Percentiles rank a stretch among this genome's conserved stretches.
These are phyloP conservation scores for Drosophila sp. DNA, from an alignment of 1,140 invertebrate species.

Conservation along the genomic window DNA sequence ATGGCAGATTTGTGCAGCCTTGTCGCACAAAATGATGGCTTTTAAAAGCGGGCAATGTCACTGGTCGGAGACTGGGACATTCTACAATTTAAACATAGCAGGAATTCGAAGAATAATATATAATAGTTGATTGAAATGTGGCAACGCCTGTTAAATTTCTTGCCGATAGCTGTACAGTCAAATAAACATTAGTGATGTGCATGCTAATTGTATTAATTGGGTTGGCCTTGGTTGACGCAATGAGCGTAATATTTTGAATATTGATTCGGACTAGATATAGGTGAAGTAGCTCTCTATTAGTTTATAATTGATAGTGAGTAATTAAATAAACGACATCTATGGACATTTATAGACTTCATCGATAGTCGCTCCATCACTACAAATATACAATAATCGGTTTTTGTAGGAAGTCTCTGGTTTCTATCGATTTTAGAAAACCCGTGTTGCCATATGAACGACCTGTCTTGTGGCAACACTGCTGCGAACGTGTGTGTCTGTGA, in stretches of 20 bases:
- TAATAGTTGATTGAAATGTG: neutral
- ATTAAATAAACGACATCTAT: too few relatives aligned
- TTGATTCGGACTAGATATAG: too few relatives aligned
- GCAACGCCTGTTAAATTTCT: neutral
- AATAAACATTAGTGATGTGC: neutral
- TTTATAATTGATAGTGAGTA: too few relatives aligned
- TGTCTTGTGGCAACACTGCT: constrained; percentile 21
- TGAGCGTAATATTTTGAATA: neutral
- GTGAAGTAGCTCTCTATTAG: too few relatives aligned
- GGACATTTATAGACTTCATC: too few relatives aligned
- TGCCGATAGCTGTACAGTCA: neutral
- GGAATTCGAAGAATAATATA: neutral
- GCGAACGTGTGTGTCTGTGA: constrained; percentile 64
- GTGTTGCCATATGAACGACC: neutral
- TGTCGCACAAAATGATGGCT: constrained; percentile 88
- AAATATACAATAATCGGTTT: too few relatives aligned
- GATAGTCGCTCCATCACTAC: too few relatives aligned
- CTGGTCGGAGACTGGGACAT: constrained; percentile 85
- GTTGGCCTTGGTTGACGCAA: neutral
- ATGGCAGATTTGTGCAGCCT: constrained; percentile 97
- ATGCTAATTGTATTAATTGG: neutral
- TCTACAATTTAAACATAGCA: neutral
- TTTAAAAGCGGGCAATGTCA: constrained; percentile 85
- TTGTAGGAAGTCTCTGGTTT: too few relatives aligned
- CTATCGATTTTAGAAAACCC: constrained; percentile 7